Base-by-base conservation (phyloP, 2,797 vertebrate species). In the Karalla daura region DNA sequence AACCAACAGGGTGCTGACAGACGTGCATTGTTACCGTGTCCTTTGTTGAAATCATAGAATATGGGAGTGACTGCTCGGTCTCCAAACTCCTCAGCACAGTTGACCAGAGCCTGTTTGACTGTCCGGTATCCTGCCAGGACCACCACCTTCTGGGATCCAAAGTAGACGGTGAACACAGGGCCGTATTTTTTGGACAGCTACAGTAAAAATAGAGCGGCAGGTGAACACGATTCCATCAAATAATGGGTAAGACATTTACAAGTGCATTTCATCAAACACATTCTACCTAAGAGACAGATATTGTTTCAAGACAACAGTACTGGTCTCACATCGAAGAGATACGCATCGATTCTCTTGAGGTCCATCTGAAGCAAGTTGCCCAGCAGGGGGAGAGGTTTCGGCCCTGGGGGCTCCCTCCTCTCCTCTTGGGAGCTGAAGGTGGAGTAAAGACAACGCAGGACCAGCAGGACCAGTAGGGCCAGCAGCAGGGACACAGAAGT, bases 311-410 rank as follows among this genome's bases (percentile, higher is more conserved):
- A 27, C 17, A 21, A 9, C 13, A 49, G 17, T 0, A 36, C 5
- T 18, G 49, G 17, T 33, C 80, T 87, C 17, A 92, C 92, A 27
- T 87, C 5, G 30, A 37, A 67, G 4, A 92, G 87, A 13, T 41
- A 69, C 14, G 21, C 12, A 49, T 91, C 75, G 0, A 78, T 76
- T n/a, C 61, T 81, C 20, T 64, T 78, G 15, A 86, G 61, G 46
- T 91, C 80, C 37, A 93, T 5, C 23, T 80, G 71, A 18, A 86
- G 73, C 43, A 93, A 56, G 76, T 93, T 93, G 12, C 92, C 92
- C 2, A 93, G 35, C 45, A 93, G 52, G 1, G 87, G 91, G n/a
- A 92, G 64, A 14, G 85, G 58, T 39, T n/a, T 87, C 17, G 91
- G 92, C 20, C 91, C 90, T 5, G 88, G 87, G 54, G 86, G 89